Evolutionary conservation across 2,113 vertebrate genomes (phyloP).

Genomic region (Spea multiplicata): DNA sequence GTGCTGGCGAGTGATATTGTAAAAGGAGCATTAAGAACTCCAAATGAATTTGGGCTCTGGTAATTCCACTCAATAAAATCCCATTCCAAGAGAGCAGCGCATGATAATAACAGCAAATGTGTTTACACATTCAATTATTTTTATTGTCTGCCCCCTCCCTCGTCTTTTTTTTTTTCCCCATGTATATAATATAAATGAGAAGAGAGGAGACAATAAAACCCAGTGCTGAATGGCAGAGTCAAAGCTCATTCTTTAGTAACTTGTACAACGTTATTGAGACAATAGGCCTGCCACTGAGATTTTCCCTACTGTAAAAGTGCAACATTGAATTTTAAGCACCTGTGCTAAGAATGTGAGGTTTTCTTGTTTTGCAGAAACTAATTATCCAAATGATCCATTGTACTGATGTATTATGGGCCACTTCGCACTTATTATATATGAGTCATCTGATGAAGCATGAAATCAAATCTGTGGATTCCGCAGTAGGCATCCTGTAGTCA

Average conservation of each 20-base stretch:
- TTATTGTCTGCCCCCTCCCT: constrained; percentile 19
- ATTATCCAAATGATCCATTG: not conserved
- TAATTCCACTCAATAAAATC: constrained; percentile 7
- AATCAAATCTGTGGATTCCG: too few relatives aligned
- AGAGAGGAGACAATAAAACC: not conserved
- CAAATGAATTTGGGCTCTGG: constrained; percentile 9
- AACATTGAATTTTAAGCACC: not conserved
- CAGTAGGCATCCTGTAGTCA: too few relatives aligned
- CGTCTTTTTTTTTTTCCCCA: not conserved
- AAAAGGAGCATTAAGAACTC: constrained; percentile 16
- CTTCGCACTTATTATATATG: too few relatives aligned
- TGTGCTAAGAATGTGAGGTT: not conserved
- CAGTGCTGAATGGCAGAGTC: not conserved
- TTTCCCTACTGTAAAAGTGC: not conserved
- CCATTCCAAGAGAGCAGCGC: constrained; percentile 7
- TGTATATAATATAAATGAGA: constrained; percentile 2
- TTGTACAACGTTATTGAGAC: not conserved
- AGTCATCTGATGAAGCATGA: too few relatives aligned
- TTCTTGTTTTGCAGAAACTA: not conserved
- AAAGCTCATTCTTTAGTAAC: not conserved
- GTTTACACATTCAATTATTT: constrained; percentile 40
- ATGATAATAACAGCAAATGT: constrained; percentile 24
- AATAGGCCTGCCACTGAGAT: not conserved
- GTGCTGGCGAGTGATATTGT: constrained; percentile 28
- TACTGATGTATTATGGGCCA: not conserved